Percentiles rank a stretch among this genome's conserved stretches.
Conservation (phyloP, 2,113 vertebrate genomes). For the Petroica traversi region DNA sequence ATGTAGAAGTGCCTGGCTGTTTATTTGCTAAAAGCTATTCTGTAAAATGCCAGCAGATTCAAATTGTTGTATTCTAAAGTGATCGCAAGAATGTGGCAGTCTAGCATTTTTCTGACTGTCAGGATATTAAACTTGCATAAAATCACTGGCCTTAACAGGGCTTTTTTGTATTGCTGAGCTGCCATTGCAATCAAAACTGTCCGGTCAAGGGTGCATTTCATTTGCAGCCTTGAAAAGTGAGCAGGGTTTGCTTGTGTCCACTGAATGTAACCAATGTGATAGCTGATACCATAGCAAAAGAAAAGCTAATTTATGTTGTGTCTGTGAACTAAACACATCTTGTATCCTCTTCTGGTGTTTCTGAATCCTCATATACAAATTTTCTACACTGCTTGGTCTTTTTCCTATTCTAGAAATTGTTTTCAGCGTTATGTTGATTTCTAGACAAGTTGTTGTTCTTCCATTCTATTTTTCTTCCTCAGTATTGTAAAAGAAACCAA, state of each 20-base stretch:
- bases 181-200: neutral
- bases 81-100: neutral
- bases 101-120: neutral
- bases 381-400: neutral
- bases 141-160: neutral
- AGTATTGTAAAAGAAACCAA: neutral
- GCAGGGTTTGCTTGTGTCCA: neutral
- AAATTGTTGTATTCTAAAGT: neutral
- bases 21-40: neutral
- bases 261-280: neutral
- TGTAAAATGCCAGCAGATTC: neutral
- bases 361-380: neutral
- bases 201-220: neutral
- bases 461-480: neutral
- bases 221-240: neutral
- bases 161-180: neutral
- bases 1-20: neutral
- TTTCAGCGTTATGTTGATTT: neutral
- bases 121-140: neutral
- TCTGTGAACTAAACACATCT: neutral
- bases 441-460: neutral
- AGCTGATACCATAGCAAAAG: neutral
- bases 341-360: neutral
- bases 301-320: neutral
- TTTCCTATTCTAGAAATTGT: neutral